Evolutionary conservation across 2,797 vertebrate genomes (phyloP), one percentile per base, ranked within the genome.

Genomic region (Vultur gryphus): DNA sequence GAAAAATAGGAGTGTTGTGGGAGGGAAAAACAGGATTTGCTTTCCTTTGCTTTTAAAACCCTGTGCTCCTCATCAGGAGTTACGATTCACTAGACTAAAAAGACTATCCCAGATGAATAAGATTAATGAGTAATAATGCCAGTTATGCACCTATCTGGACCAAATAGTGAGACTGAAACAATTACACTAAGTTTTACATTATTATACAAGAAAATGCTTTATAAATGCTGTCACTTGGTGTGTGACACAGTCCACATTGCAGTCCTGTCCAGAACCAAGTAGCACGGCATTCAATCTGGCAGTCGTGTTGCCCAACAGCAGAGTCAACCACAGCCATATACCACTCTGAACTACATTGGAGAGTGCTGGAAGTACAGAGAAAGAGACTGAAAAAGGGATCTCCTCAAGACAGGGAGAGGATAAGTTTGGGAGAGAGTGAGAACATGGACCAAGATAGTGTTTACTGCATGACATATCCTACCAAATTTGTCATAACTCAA

Each of bases 331-430:
- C 28, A 77, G 37, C 43, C 25, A 18, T 5, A 33, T 14, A 66
- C 5, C 5, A 14, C n/a, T 25, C 43, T 29, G 67, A 86, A 25
- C 16, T 35, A 14, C 0, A 0, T 5, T 57, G 44, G 16, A 75
- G 67, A 37, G 12, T 18, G 11, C 39, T 76, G 41, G 29, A 72
- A 78, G 6, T 37, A 72, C 15, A 62, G 16, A 82, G 41, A 39
- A 78, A 49, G 44, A 66, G 35, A 49, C 2, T 72, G 51, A 49
- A 90, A 95, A 67, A 52, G 13, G 6, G n/a, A 44, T 65, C 24
- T 80, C 48, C 61, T 61, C 33, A 64, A 72, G 14, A 39, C 3
- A 87, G 13, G 2, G 5, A 73, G n/a, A 49, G 28, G 19, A 3
- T 31, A 65, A 61, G 20, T 66, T 11, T 84, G n/a, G 6, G 29